Conservation (phyloP, 2,888 invertebrate genomes). For the Drosophila borborema region DNA sequence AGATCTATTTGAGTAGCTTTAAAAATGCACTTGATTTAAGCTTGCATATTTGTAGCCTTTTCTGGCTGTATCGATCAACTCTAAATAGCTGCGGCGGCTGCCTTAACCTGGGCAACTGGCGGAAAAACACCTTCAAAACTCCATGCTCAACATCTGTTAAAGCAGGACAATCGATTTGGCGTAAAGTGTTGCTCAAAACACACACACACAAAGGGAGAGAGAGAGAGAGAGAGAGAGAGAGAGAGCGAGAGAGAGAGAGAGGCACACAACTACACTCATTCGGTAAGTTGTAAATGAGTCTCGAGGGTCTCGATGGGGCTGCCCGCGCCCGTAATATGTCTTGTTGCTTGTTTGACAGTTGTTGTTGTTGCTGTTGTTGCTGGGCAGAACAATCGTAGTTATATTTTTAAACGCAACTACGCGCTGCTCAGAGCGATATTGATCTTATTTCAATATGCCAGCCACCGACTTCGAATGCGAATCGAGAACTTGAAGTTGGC, state of each 20-base stretch:
- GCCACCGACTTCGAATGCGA: constrained; percentile 42
- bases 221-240: too few relatives aligned
- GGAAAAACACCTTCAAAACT: constrained; percentile 73
- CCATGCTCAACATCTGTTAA: constrained; percentile 78
- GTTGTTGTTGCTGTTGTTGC: constrained; percentile 41
- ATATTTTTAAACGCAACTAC: constrained; percentile 78
- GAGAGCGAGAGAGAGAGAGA: too few relatives aligned
- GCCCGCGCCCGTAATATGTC: constrained; percentile 76
- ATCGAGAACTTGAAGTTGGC: constrained; percentile 44
- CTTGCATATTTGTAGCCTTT: background rate
- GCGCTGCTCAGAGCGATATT: constrained; percentile 75
- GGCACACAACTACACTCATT: constrained; percentile 38
- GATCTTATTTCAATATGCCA: constrained; percentile 79
- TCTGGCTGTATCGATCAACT: constrained; percentile 9
- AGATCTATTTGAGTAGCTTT: background rate
- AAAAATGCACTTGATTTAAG: background rate
- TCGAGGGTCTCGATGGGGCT: constrained; percentile 62
- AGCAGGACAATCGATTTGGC: constrained; percentile 76
- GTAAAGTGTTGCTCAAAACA: constrained; percentile 63
- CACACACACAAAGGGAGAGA: constrained; percentile 39
- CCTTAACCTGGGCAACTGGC: constrained; percentile 55
- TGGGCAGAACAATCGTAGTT: constrained; percentile 73
- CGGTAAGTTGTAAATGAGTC: constrained; percentile 78
- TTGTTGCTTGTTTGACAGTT: constrained; percentile 68
- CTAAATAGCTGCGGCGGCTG: constrained; percentile 21